Percentiles rank a stretch among this genome's conserved stretches.
These are phyloP conservation scores for Sarcophaga peregrina DNA, from an alignment of 1,140 invertebrate genomes.

Conservation along the genomic window DNA sequence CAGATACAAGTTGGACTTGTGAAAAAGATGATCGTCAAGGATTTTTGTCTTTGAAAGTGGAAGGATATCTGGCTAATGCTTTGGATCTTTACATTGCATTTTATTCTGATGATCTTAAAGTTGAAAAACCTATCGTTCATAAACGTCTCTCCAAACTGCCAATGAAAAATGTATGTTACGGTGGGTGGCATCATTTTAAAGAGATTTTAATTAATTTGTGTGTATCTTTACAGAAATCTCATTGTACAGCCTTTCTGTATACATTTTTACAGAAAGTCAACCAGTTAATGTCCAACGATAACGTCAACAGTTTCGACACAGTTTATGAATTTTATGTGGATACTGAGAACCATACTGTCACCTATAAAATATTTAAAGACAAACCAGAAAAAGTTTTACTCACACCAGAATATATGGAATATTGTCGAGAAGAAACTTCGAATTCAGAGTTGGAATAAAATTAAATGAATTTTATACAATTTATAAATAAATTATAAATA, in stretches of 20 bases:
- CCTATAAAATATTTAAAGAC: not conserved
- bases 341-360: not conserved
- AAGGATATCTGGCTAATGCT: not conserved
- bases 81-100: not conserved
- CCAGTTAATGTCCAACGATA: not conserved
- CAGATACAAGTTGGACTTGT: not conserved
- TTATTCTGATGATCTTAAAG: not conserved
- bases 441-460: too few species aligned
- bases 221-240: not conserved
- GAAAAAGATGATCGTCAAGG: too few species aligned
- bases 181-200: too few species aligned
- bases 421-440: too few species aligned
- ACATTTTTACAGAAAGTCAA: constrained; percentile 2
- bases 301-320: not conserved
- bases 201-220: too few species aligned
- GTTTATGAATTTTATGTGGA: not conserved
- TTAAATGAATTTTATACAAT: too few species aligned
- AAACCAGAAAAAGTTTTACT: not conserved
- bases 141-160: not conserved
- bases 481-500: too few species aligned
- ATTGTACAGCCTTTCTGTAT: constrained; percentile 12
- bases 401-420: not conserved
- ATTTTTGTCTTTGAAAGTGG: too few species aligned
- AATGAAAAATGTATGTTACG: not conserved
- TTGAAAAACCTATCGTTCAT: not conserved